Conservation (phyloP, 2,888 invertebrate genomes). For the Acronicta alni region DNA sequence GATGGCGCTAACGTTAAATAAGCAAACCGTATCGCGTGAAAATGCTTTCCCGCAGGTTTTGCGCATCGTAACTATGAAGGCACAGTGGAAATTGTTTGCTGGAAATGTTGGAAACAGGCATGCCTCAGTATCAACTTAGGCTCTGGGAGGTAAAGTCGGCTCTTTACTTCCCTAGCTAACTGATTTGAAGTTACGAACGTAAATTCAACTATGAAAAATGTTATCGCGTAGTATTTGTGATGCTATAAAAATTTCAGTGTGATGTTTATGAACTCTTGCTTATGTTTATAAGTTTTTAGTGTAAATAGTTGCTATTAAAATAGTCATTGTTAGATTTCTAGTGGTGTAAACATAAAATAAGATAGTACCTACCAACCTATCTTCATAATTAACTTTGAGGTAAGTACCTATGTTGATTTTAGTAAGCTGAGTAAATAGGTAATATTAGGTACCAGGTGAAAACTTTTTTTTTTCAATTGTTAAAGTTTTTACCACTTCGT, state of each 20-base stretch:
- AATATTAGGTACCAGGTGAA: too few relatives aligned
- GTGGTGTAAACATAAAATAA: constrained; percentile 26
- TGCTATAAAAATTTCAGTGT: constrained; percentile 28
- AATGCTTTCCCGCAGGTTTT: constrained; percentile 79
- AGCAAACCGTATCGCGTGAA: constrained; percentile 66
- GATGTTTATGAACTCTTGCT: constrained; percentile 27
- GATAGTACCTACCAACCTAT: constrained; percentile 8
- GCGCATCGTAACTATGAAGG: constrained; percentile 76
- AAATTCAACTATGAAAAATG: constrained; percentile 56
- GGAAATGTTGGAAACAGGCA: constrained; percentile 66
- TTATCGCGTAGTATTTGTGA: constrained; percentile 38
- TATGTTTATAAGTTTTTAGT: constrained; percentile 39
- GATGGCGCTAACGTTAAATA: constrained; percentile 63
- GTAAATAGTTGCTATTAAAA: constrained; percentile 39
- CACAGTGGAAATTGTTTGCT: constrained; percentile 75
- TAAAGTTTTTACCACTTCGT: too few relatives aligned
- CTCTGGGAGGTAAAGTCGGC: constrained; percentile 67
- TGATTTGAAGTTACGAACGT: constrained; percentile 73
- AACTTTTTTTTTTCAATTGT: too few relatives aligned
- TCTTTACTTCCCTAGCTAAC: constrained; percentile 46
- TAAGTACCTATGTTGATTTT: constrained; percentile 18
- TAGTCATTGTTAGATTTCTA: constrained; percentile 45
- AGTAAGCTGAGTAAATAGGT: too few relatives aligned
- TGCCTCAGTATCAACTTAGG: constrained; percentile 79
- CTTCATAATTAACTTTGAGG: constrained; percentile 30